Percentiles rank a stretch among this genome's conserved stretches.
Evolutionary conservation across 2,113 vertebrate species (phyloP).

Genomic region (Pao palembangensis): DNA sequence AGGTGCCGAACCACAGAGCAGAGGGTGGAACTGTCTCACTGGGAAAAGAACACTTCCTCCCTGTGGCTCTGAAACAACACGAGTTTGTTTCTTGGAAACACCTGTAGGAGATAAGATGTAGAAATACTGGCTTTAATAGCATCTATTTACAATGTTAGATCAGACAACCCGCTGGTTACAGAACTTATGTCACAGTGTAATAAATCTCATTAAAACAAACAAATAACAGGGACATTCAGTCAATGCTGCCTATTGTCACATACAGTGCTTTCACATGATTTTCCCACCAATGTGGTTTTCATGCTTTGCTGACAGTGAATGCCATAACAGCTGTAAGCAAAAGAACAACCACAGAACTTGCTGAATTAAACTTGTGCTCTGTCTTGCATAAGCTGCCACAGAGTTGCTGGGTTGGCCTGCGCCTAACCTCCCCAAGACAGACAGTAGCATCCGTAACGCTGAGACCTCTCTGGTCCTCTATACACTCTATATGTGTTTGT

Average conservation of each 20-base stretch:
- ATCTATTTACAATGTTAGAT: neutral
- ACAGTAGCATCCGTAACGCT: slow-evolving; percentile 3
- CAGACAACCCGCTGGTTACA: neutral
- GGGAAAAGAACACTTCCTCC: slow-evolving; percentile 42
- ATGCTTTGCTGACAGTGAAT: slow-evolving; percentile 9
- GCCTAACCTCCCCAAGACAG: too few species aligned
- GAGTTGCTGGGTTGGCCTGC: neutral
- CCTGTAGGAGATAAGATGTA: slow-evolving; percentile 24
- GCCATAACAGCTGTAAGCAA: slow-evolving; percentile 21
- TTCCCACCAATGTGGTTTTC: slow-evolving; percentile 13
- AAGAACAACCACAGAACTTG: slow-evolving; percentile 1
- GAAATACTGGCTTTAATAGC: neutral
- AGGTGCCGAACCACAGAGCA: slow-evolving; percentile 36
- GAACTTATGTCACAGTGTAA: neutral
- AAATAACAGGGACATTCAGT: slow-evolving; percentile 6
- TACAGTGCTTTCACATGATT: slow-evolving; percentile 50
- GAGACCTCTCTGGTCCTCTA: slow-evolving; percentile 22
- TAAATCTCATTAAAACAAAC: slow-evolving; percentile 3
- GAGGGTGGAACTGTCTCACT: slow-evolving; percentile 26
- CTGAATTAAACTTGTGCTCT: slow-evolving; percentile 9
- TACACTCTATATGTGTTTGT: slow-evolving; percentile 42
- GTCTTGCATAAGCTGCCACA: slow-evolving; percentile 4
- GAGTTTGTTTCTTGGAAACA: slow-evolving; percentile 23
- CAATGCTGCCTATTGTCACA: slow-evolving; percentile 48
- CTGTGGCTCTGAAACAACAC: slow-evolving; percentile 34